phyloP scores from a whole-genome alignment of 2,888 invertebrate genomes.

The Sialis fuliginosa region DNA sequence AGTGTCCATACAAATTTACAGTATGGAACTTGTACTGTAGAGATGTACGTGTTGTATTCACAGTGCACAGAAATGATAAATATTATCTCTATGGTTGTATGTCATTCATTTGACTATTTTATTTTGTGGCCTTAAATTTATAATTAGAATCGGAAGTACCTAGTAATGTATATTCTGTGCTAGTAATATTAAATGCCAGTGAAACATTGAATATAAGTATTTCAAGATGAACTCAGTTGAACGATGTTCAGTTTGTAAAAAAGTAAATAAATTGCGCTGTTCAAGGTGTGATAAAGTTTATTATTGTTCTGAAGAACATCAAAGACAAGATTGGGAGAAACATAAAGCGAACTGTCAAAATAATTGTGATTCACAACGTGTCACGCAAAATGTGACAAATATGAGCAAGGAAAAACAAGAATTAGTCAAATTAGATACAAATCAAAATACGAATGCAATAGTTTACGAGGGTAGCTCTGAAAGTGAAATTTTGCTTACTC shows the following conservation, averaged over 20 bases:
- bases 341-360: constrained; percentile 45
- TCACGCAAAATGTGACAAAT: constrained; percentile 13
- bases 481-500: constrained; percentile 44
- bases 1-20: too few species aligned
- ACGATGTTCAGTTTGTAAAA: constrained; percentile 40
- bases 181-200: too few species aligned
- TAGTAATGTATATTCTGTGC: too few species aligned
- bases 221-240: constrained; percentile 17
- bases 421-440: constrained; percentile 13
- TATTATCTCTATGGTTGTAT: too few species aligned
- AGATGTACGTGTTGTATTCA: too few species aligned
- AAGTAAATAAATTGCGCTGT: constrained; percentile 45
- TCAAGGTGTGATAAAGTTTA: constrained; percentile 52
- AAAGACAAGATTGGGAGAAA: constrained; percentile 58
- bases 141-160: too few species aligned
- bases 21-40: too few species aligned
- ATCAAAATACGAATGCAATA: constrained; percentile 23
- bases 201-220: too few species aligned
- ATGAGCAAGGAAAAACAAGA: constrained; percentile 6
- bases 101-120: too few species aligned
- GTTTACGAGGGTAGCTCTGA: constrained; percentile 50
- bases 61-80: too few species aligned
- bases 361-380: constrained; percentile 9
- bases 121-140: too few species aligned
- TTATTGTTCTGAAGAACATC: constrained; percentile 68